These are phyloP conservation scores for Stomatorhinus walkeri DNA, from an alignment of 2,797 vertebrate species.

Conservation along the genomic window DNA sequence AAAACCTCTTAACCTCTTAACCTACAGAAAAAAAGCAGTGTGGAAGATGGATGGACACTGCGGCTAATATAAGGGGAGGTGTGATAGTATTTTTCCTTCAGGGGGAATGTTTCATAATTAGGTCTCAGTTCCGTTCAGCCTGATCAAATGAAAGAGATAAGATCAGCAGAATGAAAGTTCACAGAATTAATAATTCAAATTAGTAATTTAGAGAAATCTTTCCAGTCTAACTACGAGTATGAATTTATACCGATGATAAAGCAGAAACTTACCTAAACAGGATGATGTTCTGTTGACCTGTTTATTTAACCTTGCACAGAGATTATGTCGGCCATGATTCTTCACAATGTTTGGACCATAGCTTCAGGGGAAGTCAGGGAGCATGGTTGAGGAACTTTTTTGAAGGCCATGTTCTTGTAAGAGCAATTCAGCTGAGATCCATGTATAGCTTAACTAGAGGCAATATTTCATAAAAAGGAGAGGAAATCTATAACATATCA, in stretches of 20 bases:
- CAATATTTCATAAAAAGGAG: not conserved
- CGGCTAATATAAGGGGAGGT: not conserved
- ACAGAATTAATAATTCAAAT: not conserved
- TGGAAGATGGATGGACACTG: not conserved
- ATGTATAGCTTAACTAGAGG: not conserved
- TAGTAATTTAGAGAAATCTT: not conserved
- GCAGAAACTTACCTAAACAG: not conserved
- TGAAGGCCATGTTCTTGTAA: not conserved
- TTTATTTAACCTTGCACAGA: not conserved
- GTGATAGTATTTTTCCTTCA: not conserved
- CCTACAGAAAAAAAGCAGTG: not conserved
- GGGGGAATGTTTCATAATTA: not conserved
- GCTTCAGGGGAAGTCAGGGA: not conserved
- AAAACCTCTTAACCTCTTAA: not conserved
- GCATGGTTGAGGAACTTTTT: not conserved
- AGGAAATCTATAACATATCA: not conserved
- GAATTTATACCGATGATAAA: not conserved
- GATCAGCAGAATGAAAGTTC: not conserved
- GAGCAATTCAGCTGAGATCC: not conserved
- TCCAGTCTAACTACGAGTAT: not conserved
- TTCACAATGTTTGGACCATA: not conserved
- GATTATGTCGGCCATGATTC: not conserved
- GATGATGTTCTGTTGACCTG: not conserved
- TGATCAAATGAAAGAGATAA: not conserved
- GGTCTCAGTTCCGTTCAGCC: not conserved